Base-by-base conservation (phyloP, 2,113 vertebrate genomes). In the Vireo altiloquus region DNA sequence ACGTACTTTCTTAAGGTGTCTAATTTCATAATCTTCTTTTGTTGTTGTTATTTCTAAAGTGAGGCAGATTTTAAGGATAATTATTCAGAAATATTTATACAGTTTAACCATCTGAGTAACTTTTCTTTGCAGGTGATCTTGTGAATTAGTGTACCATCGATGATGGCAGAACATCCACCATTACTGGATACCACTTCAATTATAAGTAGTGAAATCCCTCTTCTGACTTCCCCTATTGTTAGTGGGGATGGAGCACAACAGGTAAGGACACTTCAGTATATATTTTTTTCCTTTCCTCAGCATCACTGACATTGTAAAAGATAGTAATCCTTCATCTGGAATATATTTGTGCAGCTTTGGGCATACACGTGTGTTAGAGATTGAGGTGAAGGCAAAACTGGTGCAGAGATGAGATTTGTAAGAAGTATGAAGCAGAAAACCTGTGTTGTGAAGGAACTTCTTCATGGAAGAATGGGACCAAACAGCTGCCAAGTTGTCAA, bases 81-180 rank as follows among this genome's bases (percentile, higher is more conserved):
- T 57, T 60, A 37, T 81, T 77, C 19, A 53, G 47, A 81, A 87
- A 75, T 88, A 20, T 33, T 40, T 59, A 11, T 71, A 33, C 60
- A 30, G 28, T 74, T 74, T 94, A 83, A 93, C 40, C 52, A 92
- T 83, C 47, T 82, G 27, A 80, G 15, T 90, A 50, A 75, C 77
- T 94, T 89, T 71, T 74, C 28, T 78, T 93, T 96, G 65, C 92
- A 96, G 94, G 83, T 96, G 90, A 97, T 96, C 96, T 82, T 23
- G 94, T 98, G 93, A 98, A 98, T 98, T 98, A 98, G 98, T 98
- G 98, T 98, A 98, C 98, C 96, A 98, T 97, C 97, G 98, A 98
- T 98, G 98, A 99, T 99, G 99, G 99, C 99, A 98, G 99, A 99
- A 97, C 99, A 99, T 98, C 99, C 98, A 96, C 98, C 99, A 5